Evolutionary conservation across 2,797 vertebrate species (phyloP), one percentile per base, ranked within the genome.

Genomic region (Gephyroberyx darwinii): DNA sequence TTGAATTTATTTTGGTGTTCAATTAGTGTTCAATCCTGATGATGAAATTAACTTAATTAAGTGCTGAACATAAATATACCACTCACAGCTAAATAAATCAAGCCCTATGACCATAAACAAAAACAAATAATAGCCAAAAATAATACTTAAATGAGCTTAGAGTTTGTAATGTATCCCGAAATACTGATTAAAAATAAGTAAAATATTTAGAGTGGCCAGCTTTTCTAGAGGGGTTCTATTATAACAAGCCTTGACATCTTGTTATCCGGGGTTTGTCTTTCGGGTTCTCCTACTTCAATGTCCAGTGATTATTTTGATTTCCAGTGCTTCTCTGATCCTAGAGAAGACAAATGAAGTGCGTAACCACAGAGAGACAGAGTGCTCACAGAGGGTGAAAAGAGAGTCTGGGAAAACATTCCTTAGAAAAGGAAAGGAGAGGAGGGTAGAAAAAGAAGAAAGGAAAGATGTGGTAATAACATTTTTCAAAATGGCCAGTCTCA

Each of bases 271-370:
- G 56, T 80, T 87, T 70, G 69, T 74, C 70, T 83, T 77, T 31
- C 78, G 65, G 50, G 30, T 78, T 74, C 77, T 76, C 70, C 75
- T 81, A 50, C 88, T 85, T 84, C 86, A 77, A 63, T 81, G 84
- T 83, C 78, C 88, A 82, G 70, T 88, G 90, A 91, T 93, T 92
- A 91, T 91, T 92, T 91, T 41, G 90, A 90, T 90, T 90, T 91
- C 88, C 80, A 61, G 77, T 59, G 72, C 75, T 85, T 83, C 91
- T 93, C 91, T 92, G 91, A 93, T 93, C 91, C 88, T 55, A 63
- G 66, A 37, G 78, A 90, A 91, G 91, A 94, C 86, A 85, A 90
- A 94, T 93, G 90, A 92, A 88, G 92, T 93, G 93, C n/a, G 69
- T 81, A 78, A 87, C 91, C 91, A 78, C 89, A 78, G 85, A 91